Evolutionary conservation across 1,140 invertebrate species (phyloP), one percentile per base, ranked within the genome.

Genomic region (Frieseomelitta varia): DNA sequence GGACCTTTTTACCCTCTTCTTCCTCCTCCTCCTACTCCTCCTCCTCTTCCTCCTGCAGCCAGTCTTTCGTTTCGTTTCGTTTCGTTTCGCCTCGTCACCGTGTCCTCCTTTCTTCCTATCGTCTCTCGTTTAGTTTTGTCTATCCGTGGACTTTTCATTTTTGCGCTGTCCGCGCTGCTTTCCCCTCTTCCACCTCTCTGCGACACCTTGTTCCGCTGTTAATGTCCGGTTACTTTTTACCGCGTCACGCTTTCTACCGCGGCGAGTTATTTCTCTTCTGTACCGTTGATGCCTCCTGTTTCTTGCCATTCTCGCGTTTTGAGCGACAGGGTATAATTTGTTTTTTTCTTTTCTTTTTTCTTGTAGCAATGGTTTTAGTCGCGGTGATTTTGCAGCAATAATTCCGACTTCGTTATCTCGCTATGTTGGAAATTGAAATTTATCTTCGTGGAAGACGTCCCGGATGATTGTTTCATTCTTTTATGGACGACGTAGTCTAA

Each of bases 101-200:
- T 55, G 34, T 79, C 51, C 27, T n/a, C 47, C 27, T 53, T 63
- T 19, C 53, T 47, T 47, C 39, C 21, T n/a, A 27, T 15, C 19
- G n/a, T 30, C 53, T 24, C 80, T 24, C 80, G n/a, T 67, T 75
- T 55, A 55, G 55, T 75, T 68, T 82, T 14, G 30, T 68, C 80
- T 51, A 68, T 47, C 51, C 15, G 30, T 55, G 53, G 81, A 82
- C 81, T 69, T 82, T 77, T 77, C 56, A 69, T 82, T 76, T 68
- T 69, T 53, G 1, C 39, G 6, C 24, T 14, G 14, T 58, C 34
- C 30, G 8, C 12, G 30, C 30, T 61, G 4, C 30, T 2, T 15
- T 21, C 21, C 4, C 19, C 30, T n/a, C n/a, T 12, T 4, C 12
- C 30, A 30, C 17, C 34, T 17, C 14, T 21, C 27, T 14, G 3